Evolutionary conservation across 2,888 invertebrate species (phyloP).

Genomic region (Melangyna quadrimaculata): DNA sequence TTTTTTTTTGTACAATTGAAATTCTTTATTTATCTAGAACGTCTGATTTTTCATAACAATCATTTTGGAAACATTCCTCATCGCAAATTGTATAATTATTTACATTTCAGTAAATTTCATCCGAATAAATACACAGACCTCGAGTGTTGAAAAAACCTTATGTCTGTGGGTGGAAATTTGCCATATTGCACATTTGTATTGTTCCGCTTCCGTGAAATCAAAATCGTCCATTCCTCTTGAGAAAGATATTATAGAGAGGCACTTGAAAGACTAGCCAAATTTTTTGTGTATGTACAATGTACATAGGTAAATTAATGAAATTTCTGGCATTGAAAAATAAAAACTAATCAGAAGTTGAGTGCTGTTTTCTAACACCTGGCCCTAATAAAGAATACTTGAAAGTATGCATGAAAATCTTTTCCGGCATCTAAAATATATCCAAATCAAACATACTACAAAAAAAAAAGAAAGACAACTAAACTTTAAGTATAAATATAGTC

Average conservation of each 20-base stretch:
- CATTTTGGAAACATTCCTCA: constrained; percentile 7
- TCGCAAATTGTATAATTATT: constrained; percentile 5
- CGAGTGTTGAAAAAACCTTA: background rate
- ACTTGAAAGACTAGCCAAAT: constrained; percentile 20
- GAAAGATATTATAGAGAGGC: background rate
- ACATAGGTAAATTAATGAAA: constrained; percentile 29
- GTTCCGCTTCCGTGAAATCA: constrained; percentile 17
- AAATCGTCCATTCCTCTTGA: background rate
- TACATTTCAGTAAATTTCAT: constrained; percentile 4
- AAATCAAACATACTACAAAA: background rate
- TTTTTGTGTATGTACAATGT: background rate
- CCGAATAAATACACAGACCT: constrained; percentile 12
- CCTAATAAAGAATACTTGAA: constrained; percentile 8
- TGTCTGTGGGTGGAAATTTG: background rate
- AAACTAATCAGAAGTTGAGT: background rate
- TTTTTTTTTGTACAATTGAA: background rate
- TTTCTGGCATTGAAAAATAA: constrained; percentile 54
- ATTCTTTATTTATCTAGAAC: constrained; percentile 9
- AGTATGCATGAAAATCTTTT: background rate
- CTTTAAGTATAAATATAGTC: background rate
- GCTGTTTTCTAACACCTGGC: constrained; percentile 1
- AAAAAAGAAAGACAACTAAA: background rate
- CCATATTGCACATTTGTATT: constrained; percentile 14
- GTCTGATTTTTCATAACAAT: constrained; percentile 4
- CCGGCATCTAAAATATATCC: constrained; percentile 3